These are phyloP conservation scores for Drosophila siamana DNA, from an alignment of 2,888 invertebrate species.

Conservation along the genomic window DNA sequence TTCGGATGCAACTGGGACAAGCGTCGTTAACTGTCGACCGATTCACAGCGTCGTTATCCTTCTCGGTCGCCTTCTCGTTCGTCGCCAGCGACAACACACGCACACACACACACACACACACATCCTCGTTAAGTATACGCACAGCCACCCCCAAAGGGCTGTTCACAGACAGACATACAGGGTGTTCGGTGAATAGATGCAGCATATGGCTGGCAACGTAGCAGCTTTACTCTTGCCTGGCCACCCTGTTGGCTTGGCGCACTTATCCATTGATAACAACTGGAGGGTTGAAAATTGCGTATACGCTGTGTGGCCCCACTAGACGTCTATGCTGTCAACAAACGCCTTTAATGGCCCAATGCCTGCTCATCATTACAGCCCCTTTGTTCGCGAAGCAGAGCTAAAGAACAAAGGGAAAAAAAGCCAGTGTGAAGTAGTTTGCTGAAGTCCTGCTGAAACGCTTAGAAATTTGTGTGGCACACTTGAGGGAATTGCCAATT, in stretches of 20 bases:
- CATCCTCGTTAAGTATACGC: constrained; percentile 57
- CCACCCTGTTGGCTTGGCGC: constrained; percentile 67
- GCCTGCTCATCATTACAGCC: constrained; percentile 50
- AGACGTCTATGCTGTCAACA: constrained; percentile 24
- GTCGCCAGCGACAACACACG: constrained; percentile 31
- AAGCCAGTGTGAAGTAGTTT: not conserved
- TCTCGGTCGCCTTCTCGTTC: constrained; percentile 43
- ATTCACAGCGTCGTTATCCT: constrained; percentile 61
- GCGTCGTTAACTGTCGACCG: constrained; percentile 78
- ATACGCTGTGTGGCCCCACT: constrained; percentile 48
- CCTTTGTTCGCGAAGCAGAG: constrained; percentile 16
- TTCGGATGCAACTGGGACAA: constrained; percentile 83
- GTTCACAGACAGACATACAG: constrained; percentile 27
- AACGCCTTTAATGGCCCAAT: constrained; percentile 17
- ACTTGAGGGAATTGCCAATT: not conserved
- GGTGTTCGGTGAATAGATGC: constrained; percentile 37
- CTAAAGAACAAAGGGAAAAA: not conserved
- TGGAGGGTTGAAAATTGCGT: constrained; percentile 76
- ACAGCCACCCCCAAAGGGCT: constrained; percentile 59
- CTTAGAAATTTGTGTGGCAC: not conserved
- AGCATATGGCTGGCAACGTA: not conserved
- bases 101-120: constrained; percentile 39
- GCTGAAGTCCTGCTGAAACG: not conserved
- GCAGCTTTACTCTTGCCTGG: not conserved
- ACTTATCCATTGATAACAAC: constrained; percentile 77